Base-by-base conservation (phyloP, 2,888 invertebrate genomes). In the Apodemia duryi region DNA sequence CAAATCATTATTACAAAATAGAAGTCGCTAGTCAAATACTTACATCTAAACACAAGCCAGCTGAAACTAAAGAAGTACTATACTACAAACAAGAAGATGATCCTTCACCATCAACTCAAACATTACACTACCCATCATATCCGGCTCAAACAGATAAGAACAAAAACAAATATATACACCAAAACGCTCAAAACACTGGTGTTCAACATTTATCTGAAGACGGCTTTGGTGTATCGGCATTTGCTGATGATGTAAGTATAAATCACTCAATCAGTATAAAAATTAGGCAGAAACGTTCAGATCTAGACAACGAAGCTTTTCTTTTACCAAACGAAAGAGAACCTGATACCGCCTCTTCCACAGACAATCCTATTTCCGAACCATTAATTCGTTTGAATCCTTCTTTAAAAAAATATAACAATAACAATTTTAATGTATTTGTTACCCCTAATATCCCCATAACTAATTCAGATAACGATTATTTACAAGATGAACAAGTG, bases 171-270 rank as follows among this genome's bases (percentile, higher is more conserved):
- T 86, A 88, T 75, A 73, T 87, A 41, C 85, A 86, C 61, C 78
- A 85, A 63, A 82, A 81, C 61, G 75, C 77, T 13, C 78, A 84
- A 64, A 77, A 76, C 28, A 75, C 76, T 38, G 90, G 88, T 13
- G 78, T 91, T 4, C 87, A 87, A 64, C 90, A 88, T 77, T 77
- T 91, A 69, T 75, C 77, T 65, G 81, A 81, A 70, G 89, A 91
- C 69, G 90, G 90, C 1, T 81, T 81, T 1, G 87, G 83, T 65
- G 81, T 86, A 0, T 85, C 90, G 32, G 90, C 89, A 1, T 88
- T 85, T 63, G 84, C 81, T 63, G 84, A 85, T 35, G 84, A 89
- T 72, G 91, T 91, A 87, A 91, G 91, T 90, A 88, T 78, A 43
- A 65, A 49, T 52, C 38, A 64, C 21, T n/a, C 51, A 51, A 51